phyloP scores from a whole-genome alignment of 1,140 invertebrate genomes.

The Brachionus paranguensis region DNA sequence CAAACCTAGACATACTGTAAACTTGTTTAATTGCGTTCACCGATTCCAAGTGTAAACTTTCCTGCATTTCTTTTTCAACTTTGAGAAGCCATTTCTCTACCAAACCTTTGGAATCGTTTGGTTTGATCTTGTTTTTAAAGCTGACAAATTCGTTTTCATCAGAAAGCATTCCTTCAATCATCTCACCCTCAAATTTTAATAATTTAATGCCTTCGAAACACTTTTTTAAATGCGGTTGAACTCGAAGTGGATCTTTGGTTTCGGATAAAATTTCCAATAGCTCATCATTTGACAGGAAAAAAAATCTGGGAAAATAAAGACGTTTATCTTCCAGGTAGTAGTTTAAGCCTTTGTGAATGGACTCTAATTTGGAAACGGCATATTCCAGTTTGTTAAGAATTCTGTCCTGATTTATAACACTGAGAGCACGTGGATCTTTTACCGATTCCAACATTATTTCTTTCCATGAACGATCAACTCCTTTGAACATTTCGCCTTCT shows the following conservation, averaged over 20 bases:
- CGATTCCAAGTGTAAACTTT: conserved; percentile 50
- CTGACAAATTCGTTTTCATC: conserved; percentile 73
- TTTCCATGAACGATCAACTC: conserved; percentile 41
- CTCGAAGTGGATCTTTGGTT: conserved; percentile 83
- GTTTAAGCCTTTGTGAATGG: conserved; percentile 45
- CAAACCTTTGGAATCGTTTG: conserved; percentile 66
- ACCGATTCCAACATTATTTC: background rate
- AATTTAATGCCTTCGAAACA: conserved; percentile 59
- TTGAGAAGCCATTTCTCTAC: conserved; percentile 58
- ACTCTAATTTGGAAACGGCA: conserved; percentile 53
- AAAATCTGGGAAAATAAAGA: conserved; percentile 60
- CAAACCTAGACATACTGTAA: conserved; percentile 59
- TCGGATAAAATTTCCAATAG: conserved; percentile 81
- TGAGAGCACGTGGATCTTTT: conserved; percentile 45
- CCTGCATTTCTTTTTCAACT: conserved; percentile 55
- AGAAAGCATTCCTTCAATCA: conserved; percentile 79
- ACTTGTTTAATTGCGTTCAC: conserved; percentile 47
- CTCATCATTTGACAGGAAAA: conserved; percentile 83
- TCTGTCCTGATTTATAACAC: conserved; percentile 55
- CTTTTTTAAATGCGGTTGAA: conserved; percentile 76
- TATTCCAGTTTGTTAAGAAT: conserved; percentile 56
- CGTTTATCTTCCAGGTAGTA: conserved; percentile 56
- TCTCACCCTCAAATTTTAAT: conserved; percentile 61
- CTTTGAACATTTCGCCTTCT: conserved; percentile 55
- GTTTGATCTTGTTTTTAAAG: conserved; percentile 71